phyloP scores from a whole-genome alignment of 2,113 vertebrate genomes.

The Gavialis gangeticus region DNA sequence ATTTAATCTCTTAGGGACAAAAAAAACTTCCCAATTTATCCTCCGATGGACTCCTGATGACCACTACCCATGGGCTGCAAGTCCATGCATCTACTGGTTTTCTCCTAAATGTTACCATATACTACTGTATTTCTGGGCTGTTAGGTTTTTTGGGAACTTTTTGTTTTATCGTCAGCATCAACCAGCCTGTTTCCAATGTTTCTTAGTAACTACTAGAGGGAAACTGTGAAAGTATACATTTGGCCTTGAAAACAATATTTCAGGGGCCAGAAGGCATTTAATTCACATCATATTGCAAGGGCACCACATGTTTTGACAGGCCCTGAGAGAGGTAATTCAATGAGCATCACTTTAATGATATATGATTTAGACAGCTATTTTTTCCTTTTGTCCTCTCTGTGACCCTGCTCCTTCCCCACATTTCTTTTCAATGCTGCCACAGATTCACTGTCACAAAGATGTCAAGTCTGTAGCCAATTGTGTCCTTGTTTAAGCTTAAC shows the following conservation, averaged over 20 bases:
- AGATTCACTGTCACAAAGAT: slow-evolving; percentile 52
- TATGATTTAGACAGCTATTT: slow-evolving; percentile 76
- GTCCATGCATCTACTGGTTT: accelerated
- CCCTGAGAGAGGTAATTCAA: slow-evolving; percentile 75
- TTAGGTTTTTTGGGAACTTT: background rate
- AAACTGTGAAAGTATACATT: slow-evolving; percentile 60
- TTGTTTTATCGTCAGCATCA: background rate
- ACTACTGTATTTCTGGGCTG: background rate
- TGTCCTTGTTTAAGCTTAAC: background rate
- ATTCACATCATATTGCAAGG: slow-evolving; percentile 71
- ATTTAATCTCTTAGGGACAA: background rate
- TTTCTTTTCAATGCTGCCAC: slow-evolving; percentile 44
- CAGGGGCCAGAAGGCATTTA: slow-evolving; percentile 72
- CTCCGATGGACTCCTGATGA: background rate
- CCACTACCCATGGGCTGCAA: background rate
- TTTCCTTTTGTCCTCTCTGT: slow-evolving; percentile 73
- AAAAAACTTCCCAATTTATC: accelerated
- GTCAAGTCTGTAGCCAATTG: slow-evolving; percentile 33
- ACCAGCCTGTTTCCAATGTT: background rate
- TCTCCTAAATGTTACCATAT: background rate
- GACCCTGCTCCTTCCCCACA: slow-evolving; percentile 63
- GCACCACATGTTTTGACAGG: slow-evolving; percentile 72
- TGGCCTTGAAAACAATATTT: slow-evolving; percentile 75
- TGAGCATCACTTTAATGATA: slow-evolving; percentile 78
- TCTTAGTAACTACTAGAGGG: slow-evolving; percentile 21